Base-by-base conservation (phyloP, 2,113 vertebrate species). In the Smithornis capensis region DNA sequence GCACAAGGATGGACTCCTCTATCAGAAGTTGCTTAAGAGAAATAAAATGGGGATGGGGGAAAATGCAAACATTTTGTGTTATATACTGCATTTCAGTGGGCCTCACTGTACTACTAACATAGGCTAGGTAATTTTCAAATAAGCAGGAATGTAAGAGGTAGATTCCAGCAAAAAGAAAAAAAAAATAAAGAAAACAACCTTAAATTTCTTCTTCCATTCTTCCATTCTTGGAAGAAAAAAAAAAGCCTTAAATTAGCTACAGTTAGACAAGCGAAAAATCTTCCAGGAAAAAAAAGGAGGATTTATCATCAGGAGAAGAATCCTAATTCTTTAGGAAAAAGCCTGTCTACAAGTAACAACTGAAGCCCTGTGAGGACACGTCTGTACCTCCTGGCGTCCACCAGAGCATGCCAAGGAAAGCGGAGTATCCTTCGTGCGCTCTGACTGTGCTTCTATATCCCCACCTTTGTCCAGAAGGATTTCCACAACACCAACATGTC, bases 341-440 rank as follows among this genome's bases (percentile, higher is more conserved):
- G 1, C 3, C 29, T 14, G 22, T 13, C 19, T 40, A 44, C 12
- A 57, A 38, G 53, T 19, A 45, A 3, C 14, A 59, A 25, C 7
- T 64, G 4, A 22, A 87, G 75, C 1, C 17, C 56, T 12, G 2
- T 12, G 59, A 53, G 83, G 37, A 49, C 15, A 62, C 0, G 75
- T 79, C 85, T 87, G 91, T 92, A 99, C 99, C 98, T 99, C 99
- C 92, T 99, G 99, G 81, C 99, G 98, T 75, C 99, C 99, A 81
- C 99, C 99, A 17, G 99, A 99, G 97, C 99, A 99, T 27, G 99
- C 99, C 94, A 99, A 92, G 10, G 99, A 99, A 74, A 99, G 98
- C 10, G 99, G 99, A 60, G 99, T 99, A 97, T 99, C 99, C 98
- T 99, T 99, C 96, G 99, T 99, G 98, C 99, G 98, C 98, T 99